A percentile compares a stretch with the other conserved stretches of the same genome.
phyloP scores from a whole-genome alignment of 2,113 vertebrate species.

The Bufo gargarizans region DNA sequence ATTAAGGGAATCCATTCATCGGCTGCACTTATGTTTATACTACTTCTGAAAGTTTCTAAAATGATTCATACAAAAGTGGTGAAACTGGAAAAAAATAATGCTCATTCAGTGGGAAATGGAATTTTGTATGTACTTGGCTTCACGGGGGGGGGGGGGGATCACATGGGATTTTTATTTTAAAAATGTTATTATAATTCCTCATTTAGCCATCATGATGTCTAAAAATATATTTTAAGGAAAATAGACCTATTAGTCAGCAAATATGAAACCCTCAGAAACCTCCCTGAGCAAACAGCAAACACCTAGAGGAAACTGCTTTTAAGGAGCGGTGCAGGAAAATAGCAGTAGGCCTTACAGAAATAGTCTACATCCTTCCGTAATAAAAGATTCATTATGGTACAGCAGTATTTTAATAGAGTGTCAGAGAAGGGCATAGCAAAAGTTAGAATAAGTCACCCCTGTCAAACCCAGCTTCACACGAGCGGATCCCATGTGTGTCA shows the following conservation, averaged over 20 bases:
- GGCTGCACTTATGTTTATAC: neutral
- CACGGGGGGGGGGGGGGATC: neutral
- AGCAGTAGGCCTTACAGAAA: neutral
- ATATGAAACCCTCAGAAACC: slow-evolving; percentile 9
- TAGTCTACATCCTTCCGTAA: neutral
- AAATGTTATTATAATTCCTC: neutral
- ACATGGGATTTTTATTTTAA: neutral
- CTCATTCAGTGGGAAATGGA: neutral
- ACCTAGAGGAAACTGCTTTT: slow-evolving; percentile 1
- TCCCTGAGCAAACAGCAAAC: slow-evolving; percentile 29
- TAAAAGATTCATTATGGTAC: neutral
- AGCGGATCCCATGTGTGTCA: too few species aligned
- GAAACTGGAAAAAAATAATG: neutral
- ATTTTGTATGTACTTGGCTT: neutral
- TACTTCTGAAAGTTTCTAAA: neutral
- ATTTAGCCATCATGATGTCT: neutral
- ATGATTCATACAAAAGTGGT: neutral
- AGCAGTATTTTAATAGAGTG: slow-evolving; percentile 3
- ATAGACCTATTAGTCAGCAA: slow-evolving; percentile 27
- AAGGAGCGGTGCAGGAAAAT: slow-evolving; percentile 17
- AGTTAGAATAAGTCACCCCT: too few species aligned
- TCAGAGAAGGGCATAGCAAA: neutral
- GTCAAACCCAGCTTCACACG: too few species aligned
- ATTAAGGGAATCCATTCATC: slow-evolving; percentile 17
- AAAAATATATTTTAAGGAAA: slow-evolving; percentile 36